These are phyloP conservation scores for Prenolepis imparis DNA, from an alignment of 2,888 invertebrate genomes.

Conservation along the genomic window DNA sequence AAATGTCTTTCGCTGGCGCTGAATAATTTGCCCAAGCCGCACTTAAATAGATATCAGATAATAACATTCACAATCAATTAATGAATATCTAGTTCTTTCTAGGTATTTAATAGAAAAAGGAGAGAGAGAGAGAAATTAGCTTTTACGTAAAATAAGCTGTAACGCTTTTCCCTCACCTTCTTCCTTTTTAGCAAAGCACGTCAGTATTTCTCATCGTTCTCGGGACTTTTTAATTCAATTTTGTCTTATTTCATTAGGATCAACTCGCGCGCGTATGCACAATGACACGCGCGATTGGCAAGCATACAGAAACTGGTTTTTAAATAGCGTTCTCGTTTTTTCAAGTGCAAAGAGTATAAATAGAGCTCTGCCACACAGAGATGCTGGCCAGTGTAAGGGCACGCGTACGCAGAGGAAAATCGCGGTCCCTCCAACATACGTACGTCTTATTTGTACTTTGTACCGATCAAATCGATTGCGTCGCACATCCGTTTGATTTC, in stretches of 20 bases:
- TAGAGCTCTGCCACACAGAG: constrained; percentile 46
- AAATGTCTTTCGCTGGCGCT: background rate
- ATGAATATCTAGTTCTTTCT: background rate
- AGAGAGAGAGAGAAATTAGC: background rate
- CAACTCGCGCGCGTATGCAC: constrained; percentile 24
- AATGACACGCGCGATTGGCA: constrained; percentile 67
- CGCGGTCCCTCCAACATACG: background rate
- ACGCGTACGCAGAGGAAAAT: constrained; percentile 16
- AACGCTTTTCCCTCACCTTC: background rate
- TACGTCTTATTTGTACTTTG: constrained; percentile 44
- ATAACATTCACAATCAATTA: background rate
- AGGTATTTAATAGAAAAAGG: background rate
- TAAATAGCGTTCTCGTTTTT: constrained; percentile 73
- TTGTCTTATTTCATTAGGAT: constrained; percentile 19
- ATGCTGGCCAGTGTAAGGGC: background rate
- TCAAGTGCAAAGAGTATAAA: constrained; percentile 70
- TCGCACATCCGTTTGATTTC: constrained; percentile 60
- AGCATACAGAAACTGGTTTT: constrained; percentile 66
- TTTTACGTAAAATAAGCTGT: background rate
- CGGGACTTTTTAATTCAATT: constrained; percentile 1
- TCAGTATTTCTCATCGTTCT: background rate
- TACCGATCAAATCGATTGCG: constrained; percentile 46
- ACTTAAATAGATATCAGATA: constrained; percentile 2
- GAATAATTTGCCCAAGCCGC: background rate
- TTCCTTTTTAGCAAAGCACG: background rate